Evolutionary conservation across 23 tunicate species (phyloP), one percentile per base, ranked within the genome.

Genomic region (Diplosoma virens): DNA sequence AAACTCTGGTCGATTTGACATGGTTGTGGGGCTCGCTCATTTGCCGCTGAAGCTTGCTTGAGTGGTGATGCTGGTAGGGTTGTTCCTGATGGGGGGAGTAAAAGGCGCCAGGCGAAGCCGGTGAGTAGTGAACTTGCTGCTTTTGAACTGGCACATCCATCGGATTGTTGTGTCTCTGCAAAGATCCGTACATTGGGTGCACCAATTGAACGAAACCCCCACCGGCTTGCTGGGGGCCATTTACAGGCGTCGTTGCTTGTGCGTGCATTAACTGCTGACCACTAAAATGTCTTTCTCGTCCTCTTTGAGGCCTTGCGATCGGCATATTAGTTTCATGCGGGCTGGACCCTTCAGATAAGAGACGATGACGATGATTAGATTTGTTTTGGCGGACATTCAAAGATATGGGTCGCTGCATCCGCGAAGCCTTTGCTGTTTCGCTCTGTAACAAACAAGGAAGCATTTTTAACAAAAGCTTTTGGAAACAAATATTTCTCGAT

Each of bases 181-280:
- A 20, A 21, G 86, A 81, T 17, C 87, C 86, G 37, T 87, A 87
- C 6, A 59, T 20, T 23, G 59, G 24, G 2, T 14, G 68, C 23
- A 70, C 67, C 14, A 50, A 34, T 23, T 32, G 50, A 56, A 45
- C 26, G 66, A 28, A 41, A 46, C 20, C 37, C n/a, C 59, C 31
- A 50, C 26, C 32, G 46, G 31, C 0, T 23, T 80, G 85, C 75
- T 11, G 72, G 0, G 76, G 83, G 14, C 54, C 78, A 0, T 71
- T 76, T 14, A 78, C 75, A 2, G 91, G 91, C 26, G 91, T 78
- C 18, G 84, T 59, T 18, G 86, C 83, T 50, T 87, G 95, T 7
- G 95, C 76, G 3, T 73, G 84, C 11, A 33, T 67, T 30, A 61
- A 25, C 18, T 58, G 34, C 29, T 67, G 74, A 2, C 52, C 74